Evolutionary conservation across 2,888 invertebrate species (phyloP).

Genomic region (Drosophila mimetica): DNA sequence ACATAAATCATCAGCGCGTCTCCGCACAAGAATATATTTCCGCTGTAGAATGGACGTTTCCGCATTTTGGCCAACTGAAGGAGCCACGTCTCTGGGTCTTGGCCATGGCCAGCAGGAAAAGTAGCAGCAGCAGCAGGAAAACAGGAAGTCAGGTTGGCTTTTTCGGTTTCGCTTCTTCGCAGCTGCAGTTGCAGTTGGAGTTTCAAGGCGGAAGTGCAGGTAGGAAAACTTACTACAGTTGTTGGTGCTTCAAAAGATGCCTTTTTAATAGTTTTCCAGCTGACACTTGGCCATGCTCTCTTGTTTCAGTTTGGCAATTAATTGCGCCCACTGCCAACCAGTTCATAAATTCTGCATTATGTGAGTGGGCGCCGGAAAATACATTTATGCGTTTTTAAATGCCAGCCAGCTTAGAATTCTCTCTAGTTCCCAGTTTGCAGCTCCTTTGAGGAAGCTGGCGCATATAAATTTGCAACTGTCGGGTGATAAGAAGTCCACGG

Average conservation of each 20-base stretch:
- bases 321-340: conserved; percentile 44
- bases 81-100: conserved; percentile 12
- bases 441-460: conserved; percentile 29
- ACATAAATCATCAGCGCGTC: conserved; percentile 79
- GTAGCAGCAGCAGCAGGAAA: conserved; percentile 26
- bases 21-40: conserved; percentile 81
- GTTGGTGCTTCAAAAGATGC: conserved; percentile 52
- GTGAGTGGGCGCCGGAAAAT: conserved; percentile 54
- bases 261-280: conserved; percentile 70
- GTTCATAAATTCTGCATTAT: conserved; percentile 70
- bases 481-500: conserved; percentile 34
- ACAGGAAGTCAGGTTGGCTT: conserved; percentile 71
- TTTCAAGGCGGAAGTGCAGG: conserved; percentile 67
- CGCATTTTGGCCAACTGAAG: conserved; percentile 63
- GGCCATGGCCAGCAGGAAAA: background rate
- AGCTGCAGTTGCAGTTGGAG: conserved; percentile 41
- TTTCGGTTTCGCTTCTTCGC: conserved; percentile 50
- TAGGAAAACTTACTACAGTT: conserved; percentile 48
- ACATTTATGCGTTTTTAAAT: conserved; percentile 75
- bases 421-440: conserved; percentile 10
- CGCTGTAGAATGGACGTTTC: conserved; percentile 82
- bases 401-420: conserved; percentile 48
- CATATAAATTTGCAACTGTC: conserved; percentile 51
- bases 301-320: conserved; percentile 62
- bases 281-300: conserved; percentile 57